A percentile compares a stretch with the other conserved stretches of the same genome.
These are phyloP conservation scores for Cantharis rustica DNA, from an alignment of 2,888 invertebrate genomes.

Conservation along the genomic window DNA sequence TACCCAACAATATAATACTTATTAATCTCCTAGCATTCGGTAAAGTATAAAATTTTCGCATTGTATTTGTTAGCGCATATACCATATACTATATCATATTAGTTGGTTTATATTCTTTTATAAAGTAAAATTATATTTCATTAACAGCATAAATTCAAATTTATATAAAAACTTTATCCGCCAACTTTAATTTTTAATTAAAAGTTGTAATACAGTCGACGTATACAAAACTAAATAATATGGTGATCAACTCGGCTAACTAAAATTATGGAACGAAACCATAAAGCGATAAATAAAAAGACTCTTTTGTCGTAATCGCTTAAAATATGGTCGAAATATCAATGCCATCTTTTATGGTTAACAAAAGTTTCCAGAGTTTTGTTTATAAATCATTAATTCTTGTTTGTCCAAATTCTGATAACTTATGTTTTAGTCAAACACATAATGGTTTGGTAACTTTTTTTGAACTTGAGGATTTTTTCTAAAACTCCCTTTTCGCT, in stretches of 20 bases:
- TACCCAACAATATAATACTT: not conserved
- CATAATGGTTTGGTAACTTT: not conserved
- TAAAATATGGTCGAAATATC: not conserved
- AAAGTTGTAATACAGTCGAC: not conserved
- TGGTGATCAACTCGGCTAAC: not conserved
- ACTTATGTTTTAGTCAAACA: not conserved
- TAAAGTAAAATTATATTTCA: not conserved
- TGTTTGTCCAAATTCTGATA: not conserved
- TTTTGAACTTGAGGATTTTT: not conserved
- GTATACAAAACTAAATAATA: not conserved
- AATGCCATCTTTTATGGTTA: not conserved
- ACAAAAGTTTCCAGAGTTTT: not conserved
- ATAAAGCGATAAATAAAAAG: not conserved
- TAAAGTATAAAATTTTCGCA: not conserved
- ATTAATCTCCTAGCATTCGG: not conserved
- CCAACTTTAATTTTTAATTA: not conserved
- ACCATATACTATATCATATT: not conserved
- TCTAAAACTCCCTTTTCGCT: not conserved
- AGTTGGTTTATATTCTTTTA: not conserved
- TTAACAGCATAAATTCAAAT: not conserved
- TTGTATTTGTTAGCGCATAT: not conserved
- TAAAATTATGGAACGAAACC: not conserved
- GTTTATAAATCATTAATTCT: not conserved
- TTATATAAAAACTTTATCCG: not conserved
- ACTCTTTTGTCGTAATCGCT: not conserved